Conservation (phyloP, 2,113 vertebrate genomes). For the Hirundichthys speculiger region DNA sequence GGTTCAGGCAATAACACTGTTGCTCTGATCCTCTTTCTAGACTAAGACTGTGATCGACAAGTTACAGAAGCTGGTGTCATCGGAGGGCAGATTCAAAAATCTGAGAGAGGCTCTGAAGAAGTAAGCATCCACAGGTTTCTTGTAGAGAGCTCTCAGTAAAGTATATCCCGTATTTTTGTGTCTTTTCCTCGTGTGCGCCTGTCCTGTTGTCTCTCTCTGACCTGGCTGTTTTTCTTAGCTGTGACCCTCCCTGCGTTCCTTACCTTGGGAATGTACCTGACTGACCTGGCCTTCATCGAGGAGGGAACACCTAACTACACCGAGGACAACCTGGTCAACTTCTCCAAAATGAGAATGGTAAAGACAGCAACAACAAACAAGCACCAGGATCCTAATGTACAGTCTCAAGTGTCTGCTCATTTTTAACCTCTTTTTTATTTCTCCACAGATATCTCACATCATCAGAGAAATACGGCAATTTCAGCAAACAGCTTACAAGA, state of each 20-base stretch:
- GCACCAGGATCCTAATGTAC: too few relatives aligned
- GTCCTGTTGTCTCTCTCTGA: neutral
- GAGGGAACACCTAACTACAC: conserved; percentile 98
- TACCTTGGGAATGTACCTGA: conserved; percentile 99
- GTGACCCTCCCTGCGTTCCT: conserved; percentile 96
- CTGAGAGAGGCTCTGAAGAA: conserved; percentile 97
- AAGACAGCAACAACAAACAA: too few relatives aligned
- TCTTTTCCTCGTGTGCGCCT: neutral
- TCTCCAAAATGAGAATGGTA: conserved; percentile 98
- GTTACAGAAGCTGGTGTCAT: conserved; percentile 96
- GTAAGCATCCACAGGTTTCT: conserved; percentile 74
- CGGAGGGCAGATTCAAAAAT: conserved; percentile 97
- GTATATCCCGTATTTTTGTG: neutral
- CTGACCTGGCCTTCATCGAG: conserved; percentile 97
- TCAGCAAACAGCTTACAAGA: conserved; percentile 98
- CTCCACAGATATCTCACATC: conserved; percentile 93
- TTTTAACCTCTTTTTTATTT: neutral
- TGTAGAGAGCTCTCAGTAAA: neutral
- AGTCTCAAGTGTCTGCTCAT: too few relatives aligned
- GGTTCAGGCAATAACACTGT: conserved; percentile 2
- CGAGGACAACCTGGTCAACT: conserved; percentile 96
- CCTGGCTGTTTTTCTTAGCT: conserved; percentile 75
- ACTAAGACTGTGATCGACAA: conserved; percentile 96
- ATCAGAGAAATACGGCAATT: conserved; percentile 98
- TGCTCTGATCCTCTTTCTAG: conserved; percentile 75